These are phyloP conservation scores for Micromys minutus DNA, from an alignment of 2,113 vertebrate genomes.

Conservation along the genomic window DNA sequence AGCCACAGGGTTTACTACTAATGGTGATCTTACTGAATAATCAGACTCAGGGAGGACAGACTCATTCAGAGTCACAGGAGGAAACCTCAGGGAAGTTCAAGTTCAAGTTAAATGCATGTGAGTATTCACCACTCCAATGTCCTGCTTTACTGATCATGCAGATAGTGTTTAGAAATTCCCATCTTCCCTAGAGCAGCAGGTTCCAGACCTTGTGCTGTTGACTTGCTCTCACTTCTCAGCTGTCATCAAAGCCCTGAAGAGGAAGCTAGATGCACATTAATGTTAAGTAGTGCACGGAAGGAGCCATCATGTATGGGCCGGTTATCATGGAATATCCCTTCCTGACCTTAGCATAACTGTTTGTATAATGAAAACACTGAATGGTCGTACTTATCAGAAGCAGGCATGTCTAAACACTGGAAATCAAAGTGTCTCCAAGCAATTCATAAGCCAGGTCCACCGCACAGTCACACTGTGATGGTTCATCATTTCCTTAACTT, in stretches of 20 bases:
- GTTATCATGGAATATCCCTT: background rate
- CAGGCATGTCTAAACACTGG: background rate
- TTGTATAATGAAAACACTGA: background rate
- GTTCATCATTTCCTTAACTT: background rate
- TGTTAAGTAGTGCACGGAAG: background rate
- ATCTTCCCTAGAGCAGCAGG: background rate
- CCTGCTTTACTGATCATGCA: background rate
- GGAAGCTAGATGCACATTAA: background rate
- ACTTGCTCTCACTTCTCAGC: background rate
- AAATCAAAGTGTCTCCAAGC: background rate
- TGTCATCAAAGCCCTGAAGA: background rate
- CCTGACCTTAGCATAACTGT: conserved; percentile 4
- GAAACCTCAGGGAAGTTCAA: background rate
- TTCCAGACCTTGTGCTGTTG: background rate
- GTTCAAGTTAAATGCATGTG: background rate
- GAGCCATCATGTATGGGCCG: background rate
- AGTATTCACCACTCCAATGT: background rate
- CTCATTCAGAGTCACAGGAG: background rate
- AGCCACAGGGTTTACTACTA: background rate
- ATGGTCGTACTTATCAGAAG: conserved; percentile 18
- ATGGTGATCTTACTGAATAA: background rate
- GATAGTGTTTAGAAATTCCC: background rate
- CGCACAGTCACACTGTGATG: background rate
- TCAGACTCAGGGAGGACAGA: background rate
- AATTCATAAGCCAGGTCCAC: background rate